Evolutionary conservation across 2,888 invertebrate species (phyloP), one percentile per base, ranked within the genome.

Genomic region (Ommatoiulus sabulosus): DNA sequence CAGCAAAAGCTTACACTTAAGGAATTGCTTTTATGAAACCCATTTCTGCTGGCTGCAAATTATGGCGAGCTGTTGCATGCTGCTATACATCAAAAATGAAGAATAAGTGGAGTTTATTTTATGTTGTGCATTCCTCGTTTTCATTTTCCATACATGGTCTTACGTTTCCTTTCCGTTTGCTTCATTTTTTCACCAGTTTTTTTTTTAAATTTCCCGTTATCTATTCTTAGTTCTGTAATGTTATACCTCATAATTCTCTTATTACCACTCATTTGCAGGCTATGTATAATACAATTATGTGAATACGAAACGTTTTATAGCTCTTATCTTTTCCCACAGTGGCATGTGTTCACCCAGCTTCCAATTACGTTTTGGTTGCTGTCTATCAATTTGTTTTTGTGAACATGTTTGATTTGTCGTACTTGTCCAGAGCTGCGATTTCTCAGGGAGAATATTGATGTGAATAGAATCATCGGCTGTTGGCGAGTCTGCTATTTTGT

Each of bases 371-470:
- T 80, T 80, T 35, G 80, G 80, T 15, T 80, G 80, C 35, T 35
- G 80, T 35, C 12, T 80, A 35, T 80, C 35, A 86, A 4, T 86
- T 86, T 86, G n/a, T 86, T 86, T 80, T 80, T 12, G 80, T 80
- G 80, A 80, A 43, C 8, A 12, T 72, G 35, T 80, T 86, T 48
- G 48, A 46, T 44, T 86, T 48, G 12, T 86, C n/a, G 10, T n/a
- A 20, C 86, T 86, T 86, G 44, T 48, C 48, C 86, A 86, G 86
- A n/a, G 86, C 86, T 86, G 86, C 48, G 44, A 48, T 86, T 46
- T 86, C 86, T 86, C 86, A 86, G 86, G 86, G 86, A 86, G 86
- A 46, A 44, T 86, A 46, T 24, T 48, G 86, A 44, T 86, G 86
- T 86, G 86, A 86, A 86, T 46, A 86, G 84, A 84, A 84, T 44